These are phyloP conservation scores for Spinus olivaceus DNA, from an alignment of 2,797 vertebrate genomes.

Conservation along the genomic window DNA sequence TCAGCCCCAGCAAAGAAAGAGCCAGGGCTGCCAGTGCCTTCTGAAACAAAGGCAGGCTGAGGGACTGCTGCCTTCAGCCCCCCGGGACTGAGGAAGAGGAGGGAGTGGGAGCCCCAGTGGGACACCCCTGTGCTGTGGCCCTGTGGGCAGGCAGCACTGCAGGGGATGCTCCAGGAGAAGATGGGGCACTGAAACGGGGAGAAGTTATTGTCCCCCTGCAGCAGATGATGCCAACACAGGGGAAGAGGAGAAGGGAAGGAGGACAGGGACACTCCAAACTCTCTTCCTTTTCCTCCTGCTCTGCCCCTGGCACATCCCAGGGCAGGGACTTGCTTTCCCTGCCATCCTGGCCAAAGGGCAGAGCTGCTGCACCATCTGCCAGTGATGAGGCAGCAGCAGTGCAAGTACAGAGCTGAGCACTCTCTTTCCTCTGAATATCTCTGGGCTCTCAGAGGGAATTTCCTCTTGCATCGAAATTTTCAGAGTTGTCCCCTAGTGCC, in stretches of 20 bases:
- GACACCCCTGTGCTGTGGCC: rapidly evolving
- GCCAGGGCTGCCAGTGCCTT: neutral
- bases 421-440: neutral
- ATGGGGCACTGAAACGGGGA: neutral
- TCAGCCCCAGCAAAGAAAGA: neutral
- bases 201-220: neutral
- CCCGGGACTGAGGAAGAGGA: neutral
- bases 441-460: neutral
- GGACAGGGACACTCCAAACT: neutral
- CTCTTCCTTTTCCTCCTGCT: neutral
- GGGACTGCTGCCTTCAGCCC: neutral
- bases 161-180: neutral
- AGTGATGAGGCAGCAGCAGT: neutral
- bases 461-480: neutral
- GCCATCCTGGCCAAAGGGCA: constrained; percentile 9
- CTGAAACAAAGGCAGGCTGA: constrained; percentile 19
- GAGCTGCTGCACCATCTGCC: neutral
- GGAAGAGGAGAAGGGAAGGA: neutral
- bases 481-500: neutral
- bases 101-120: neutral
- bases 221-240: neutral
- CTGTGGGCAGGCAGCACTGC: neutral
- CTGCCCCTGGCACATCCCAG: neutral
- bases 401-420: neutral
- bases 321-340: neutral